phyloP scores from a whole-genome alignment of 2,888 invertebrate species.

The Lagria hirta region DNA sequence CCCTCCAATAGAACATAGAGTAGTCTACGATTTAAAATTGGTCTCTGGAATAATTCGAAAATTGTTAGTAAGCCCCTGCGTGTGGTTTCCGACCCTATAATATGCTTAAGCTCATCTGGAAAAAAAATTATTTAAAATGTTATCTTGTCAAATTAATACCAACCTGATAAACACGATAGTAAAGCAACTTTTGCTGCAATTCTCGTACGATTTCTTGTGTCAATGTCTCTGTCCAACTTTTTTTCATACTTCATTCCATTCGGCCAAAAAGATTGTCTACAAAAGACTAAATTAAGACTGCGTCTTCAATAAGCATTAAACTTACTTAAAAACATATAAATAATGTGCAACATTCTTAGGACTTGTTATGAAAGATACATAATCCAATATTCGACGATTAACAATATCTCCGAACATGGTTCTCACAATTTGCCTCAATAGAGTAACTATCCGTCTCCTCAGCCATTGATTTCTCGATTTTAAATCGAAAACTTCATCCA shows the following conservation, averaged over 20 bases:
- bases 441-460: slow-evolving; percentile 71
- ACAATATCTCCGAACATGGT: slow-evolving; percentile 82
- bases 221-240: slow-evolving; percentile 45
- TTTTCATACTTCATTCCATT: slow-evolving; percentile 56
- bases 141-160: no score
- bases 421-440: slow-evolving; percentile 75
- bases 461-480: slow-evolving; percentile 82
- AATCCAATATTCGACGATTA: slow-evolving; percentile 83
- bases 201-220: slow-evolving; percentile 69
- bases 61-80: slow-evolving; percentile 78
- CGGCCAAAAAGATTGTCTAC: slow-evolving; percentile 63
- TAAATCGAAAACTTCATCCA: slow-evolving; percentile 85
- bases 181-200: slow-evolving; percentile 85
- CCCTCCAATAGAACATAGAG: slow-evolving; percentile 84
- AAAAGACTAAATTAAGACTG: slow-evolving; percentile 27
- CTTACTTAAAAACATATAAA: slow-evolving; percentile 80
- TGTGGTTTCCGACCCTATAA: slow-evolving; percentile 87
- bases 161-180: slow-evolving; percentile 79
- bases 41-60: slow-evolving; percentile 86
- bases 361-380: slow-evolving; percentile 82
- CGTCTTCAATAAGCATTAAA: slow-evolving; percentile 9
- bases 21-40: slow-evolving; percentile 80
- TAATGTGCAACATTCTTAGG: slow-evolving; percentile 88
- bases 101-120: slow-evolving; percentile 83
- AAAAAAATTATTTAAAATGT: slow-evolving; percentile 29